Evolutionary conservation across 2,888 invertebrate species (phyloP).

Genomic region (Leucophenga maculata): DNA sequence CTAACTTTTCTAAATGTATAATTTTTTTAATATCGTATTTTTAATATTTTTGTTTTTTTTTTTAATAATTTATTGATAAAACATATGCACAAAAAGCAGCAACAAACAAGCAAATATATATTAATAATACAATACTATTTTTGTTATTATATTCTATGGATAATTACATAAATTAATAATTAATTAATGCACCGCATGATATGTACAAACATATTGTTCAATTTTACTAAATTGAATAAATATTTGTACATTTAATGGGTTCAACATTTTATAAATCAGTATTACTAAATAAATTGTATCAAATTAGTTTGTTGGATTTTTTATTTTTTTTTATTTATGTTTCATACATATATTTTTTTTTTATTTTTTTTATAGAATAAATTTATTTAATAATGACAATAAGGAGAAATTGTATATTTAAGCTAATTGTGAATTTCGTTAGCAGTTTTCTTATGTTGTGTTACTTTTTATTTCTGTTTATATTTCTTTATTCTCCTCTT

Average conservation of each 20-base stretch:
- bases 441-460: neutral
- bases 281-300: neutral
- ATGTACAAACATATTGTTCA: conserved; percentile 6
- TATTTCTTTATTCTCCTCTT: neutral
- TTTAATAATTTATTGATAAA: conserved; percentile 38
- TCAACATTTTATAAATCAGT: neutral
- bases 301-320: neutral
- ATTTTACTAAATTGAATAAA: no score
- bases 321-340: neutral
- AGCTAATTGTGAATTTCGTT: conserved; percentile 18
- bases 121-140: conserved; percentile 37
- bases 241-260: neutral
- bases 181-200: conserved; percentile 5
- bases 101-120: conserved; percentile 68
- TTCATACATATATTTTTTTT: neutral
- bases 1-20: conserved; percentile 21
- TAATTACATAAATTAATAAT: conserved; percentile 42
- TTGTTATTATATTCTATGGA: conserved; percentile 38
- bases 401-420: conserved; percentile 33
- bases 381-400: neutral
- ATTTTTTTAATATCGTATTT: conserved; percentile 41
- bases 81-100: conserved; percentile 71
- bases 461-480: conserved; percentile 2
- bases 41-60: conserved; percentile 42
- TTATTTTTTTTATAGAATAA: neutral